Evolutionary conservation across 2,888 invertebrate genomes (phyloP).

Genomic region (Agrotis segetum): DNA sequence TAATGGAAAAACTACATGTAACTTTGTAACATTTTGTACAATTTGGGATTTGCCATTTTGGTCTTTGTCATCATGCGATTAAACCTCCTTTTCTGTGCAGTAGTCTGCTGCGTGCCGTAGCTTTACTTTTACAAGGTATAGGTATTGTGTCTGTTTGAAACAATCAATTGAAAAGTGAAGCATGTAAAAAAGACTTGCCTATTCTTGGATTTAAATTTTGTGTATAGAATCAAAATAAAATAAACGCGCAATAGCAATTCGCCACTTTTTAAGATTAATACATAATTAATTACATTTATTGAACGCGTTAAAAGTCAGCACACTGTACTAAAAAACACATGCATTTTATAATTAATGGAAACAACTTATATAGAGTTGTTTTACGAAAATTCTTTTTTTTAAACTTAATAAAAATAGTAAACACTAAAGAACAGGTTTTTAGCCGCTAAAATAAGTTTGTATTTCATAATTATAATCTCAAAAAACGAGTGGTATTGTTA

Average conservation of each 20-base stretch:
- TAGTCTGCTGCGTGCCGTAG: no score
- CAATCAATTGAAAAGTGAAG: conserved; percentile 1
- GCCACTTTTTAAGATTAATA: conserved; percentile 1
- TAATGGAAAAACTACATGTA: no score
- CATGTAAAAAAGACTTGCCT: background rate
- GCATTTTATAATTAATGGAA: background rate
- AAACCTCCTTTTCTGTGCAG: no score
- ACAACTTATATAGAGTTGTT: background rate
- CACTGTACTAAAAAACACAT: background rate
- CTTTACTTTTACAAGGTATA: no score
- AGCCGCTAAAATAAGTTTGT: no score
- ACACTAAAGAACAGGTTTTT: no score
- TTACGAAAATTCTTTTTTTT: no score
- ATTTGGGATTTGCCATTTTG: background rate
- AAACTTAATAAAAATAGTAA: background rate
- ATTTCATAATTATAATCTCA: no score
- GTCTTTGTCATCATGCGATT: background rate
- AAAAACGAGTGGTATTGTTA: no score
- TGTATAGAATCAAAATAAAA: background rate
- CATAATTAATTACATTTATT: background rate
- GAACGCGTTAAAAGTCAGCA: background rate
- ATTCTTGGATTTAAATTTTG: conserved; percentile 2
- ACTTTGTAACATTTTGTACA: no score
- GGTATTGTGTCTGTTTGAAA: background rate
- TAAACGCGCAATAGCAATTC: background rate